Evolutionary conservation across 1,140 invertebrate species (phyloP).

Genomic region (Drosophila rhopaloa): DNA sequence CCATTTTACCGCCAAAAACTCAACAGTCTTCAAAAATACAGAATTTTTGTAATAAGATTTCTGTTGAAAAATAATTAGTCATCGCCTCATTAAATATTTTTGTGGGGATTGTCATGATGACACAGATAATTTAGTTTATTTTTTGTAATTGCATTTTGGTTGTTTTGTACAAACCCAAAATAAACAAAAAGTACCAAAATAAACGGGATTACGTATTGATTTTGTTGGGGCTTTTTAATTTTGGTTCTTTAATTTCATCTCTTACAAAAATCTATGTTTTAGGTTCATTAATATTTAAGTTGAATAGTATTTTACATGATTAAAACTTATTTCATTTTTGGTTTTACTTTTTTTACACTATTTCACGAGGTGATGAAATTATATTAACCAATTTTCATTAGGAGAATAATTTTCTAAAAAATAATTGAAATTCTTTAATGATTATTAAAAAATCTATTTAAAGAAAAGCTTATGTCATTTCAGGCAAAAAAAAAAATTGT

Average conservation of each 20-base stretch:
- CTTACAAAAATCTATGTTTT: background rate
- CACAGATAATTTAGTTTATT: background rate
- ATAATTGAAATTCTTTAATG: no score
- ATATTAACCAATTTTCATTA: background rate
- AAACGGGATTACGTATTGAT: background rate
- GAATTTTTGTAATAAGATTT: background rate
- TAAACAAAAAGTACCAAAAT: background rate
- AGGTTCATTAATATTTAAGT: no score
- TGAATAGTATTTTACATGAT: background rate
- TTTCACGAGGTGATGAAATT: background rate
- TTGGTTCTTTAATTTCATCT: background rate
- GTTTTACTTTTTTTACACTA: background rate
- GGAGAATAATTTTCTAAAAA: no score
- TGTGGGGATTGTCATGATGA: background rate
- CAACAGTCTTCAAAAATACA: background rate
- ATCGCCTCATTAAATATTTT: background rate
- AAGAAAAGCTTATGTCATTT: no score
- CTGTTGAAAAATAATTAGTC: background rate
- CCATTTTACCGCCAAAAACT: constrained; percentile 22
- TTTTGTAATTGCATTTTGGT: background rate
- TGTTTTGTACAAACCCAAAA: background rate
- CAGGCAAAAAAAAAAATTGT: no score
- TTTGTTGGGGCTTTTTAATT: background rate
- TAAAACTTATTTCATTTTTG: background rate
- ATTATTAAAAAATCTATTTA: no score